A percentile compares a stretch with the other conserved stretches of the same genome.
phyloP scores from a whole-genome alignment of 2,888 invertebrate species.

The Mesorhabditis spiculigera region DNA sequence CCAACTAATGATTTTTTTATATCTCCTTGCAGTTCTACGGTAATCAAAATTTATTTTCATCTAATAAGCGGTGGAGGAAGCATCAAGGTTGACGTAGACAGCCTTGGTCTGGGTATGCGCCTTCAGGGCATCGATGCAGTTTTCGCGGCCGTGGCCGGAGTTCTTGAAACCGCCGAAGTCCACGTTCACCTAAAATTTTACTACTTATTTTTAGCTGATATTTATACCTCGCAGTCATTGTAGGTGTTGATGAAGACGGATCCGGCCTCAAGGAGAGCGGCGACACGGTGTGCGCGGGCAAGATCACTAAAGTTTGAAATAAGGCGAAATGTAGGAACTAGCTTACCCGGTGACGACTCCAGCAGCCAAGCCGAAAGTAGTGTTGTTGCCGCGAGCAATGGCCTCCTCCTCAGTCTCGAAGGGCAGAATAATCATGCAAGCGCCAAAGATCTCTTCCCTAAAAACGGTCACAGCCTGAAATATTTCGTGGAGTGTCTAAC shows the following conservation, averaged over 20 bases:
- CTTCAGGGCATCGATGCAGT: constrained; percentile 62
- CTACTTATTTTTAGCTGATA: background rate
- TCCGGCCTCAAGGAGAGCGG: constrained; percentile 62
- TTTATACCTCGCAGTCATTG: constrained; percentile 63
- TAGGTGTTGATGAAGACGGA: constrained; percentile 66
- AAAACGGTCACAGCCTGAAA: background rate
- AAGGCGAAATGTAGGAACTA: too few relatives aligned
- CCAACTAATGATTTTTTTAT: too few relatives aligned
- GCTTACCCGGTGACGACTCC: constrained; percentile 65
- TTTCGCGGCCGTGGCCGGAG: constrained; percentile 65
- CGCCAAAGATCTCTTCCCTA: constrained; percentile 65
- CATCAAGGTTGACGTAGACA: constrained; percentile 61
- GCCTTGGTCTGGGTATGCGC: constrained; percentile 65
- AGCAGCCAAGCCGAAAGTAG: constrained; percentile 65
- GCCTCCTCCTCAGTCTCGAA: constrained; percentile 65
- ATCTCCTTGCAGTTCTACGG: too few relatives aligned
- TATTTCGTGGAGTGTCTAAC: constrained; percentile 60
- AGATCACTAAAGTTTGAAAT: constrained; percentile 56
- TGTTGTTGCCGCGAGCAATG: constrained; percentile 63
- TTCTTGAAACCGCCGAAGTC: constrained; percentile 66
- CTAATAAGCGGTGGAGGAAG: background rate
- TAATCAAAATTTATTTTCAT: too few relatives aligned
- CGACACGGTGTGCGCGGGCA: constrained; percentile 63
- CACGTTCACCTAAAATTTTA: constrained; percentile 58
- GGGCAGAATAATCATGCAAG: constrained; percentile 63